A percentile compares a stretch with the other conserved stretches of the same genome.
phyloP scores from a whole-genome alignment of 2,797 vertebrate genomes.

The Pachyuromys duprasi region DNA sequence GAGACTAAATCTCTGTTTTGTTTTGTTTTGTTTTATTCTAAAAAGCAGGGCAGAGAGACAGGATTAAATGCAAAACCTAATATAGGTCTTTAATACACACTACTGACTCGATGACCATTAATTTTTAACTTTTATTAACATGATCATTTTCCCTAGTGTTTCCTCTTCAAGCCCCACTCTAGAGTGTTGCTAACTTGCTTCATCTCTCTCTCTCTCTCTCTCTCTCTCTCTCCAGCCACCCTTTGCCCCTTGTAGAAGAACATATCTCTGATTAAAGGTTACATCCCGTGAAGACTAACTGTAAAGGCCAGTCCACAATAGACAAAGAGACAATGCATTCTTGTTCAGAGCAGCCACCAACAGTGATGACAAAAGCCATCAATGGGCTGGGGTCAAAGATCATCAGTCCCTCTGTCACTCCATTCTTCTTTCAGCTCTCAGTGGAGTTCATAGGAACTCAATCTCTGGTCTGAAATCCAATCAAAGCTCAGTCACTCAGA shows the following conservation, averaged over 20 bases:
- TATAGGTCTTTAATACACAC: not conserved
- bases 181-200: not conserved
- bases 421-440: constrained; percentile 72
- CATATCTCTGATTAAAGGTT: constrained; percentile 66
- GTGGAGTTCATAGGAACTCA: constrained; percentile 66
- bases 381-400: constrained; percentile 74
- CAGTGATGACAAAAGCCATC: constrained; percentile 71
- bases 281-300: constrained; percentile 40
- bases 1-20: not conserved
- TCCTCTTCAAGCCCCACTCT: not conserved
- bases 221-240: not conserved
- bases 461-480: constrained; percentile 63
- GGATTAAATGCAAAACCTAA: not conserved
- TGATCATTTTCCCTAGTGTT: not conserved
- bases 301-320: constrained; percentile 64
- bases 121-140: not conserved
- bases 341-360: constrained; percentile 74
- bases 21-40: not conserved
- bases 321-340: constrained; percentile 69
- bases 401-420: constrained; percentile 62
- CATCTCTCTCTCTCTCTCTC: not conserved
- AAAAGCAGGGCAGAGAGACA: constrained; percentile 7
- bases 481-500: constrained; percentile 38
- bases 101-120: not conserved
- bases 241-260: constrained; percentile 47